Evolutionary conservation across 2,888 invertebrate genomes (phyloP), one percentile per base, ranked within the genome.

Genomic region (Gryllus longicercus): DNA sequence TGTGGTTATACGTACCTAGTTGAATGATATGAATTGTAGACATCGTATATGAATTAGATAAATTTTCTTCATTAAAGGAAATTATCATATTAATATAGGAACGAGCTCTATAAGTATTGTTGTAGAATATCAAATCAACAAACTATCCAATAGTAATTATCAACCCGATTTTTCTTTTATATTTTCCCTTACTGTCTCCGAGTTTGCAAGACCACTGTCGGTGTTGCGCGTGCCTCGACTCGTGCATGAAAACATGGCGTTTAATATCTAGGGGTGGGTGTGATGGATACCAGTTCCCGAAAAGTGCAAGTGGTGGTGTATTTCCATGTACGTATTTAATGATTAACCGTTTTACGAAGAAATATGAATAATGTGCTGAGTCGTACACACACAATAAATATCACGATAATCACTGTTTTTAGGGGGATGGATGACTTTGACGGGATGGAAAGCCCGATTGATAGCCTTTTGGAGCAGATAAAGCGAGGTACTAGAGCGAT

Each of bases 381-480:
- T 63, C 63, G 10, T 63, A 18, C 63, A 63, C 63, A 18, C 14
- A 18, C 14, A 63, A 63, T n/a, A 18, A 8, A 63, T 63, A 3
- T 63, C 63, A 63, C 63, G 16, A 11, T 14, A 63, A n/a, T 63
- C 16, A 63, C n/a, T 63, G 63, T n/a, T 14, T 63, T 14, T n/a
- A 63, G 63, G 63, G 63, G 63, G 63, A 63, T 63, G 63, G 63
- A 63, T 63, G 63, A 63, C 14, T 18, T 63, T 63, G 63, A 63
- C 63, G n/a, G 63, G 16, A 63, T 74, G 77, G 94, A 94, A 89
- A 93, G 92, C 85, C 94, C 94, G 89, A 94, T 94, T 89, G 94
- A 94, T 91, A 93, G 92, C 89, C 94, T 94, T 89, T 88, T 94
- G 87, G 94, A 94, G 89, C 94, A 94, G 86, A 94, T 94, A 86